These are phyloP conservation scores for Sebastes nivosus DNA, from an alignment of 2,797 vertebrate genomes.

Conservation along the genomic window DNA sequence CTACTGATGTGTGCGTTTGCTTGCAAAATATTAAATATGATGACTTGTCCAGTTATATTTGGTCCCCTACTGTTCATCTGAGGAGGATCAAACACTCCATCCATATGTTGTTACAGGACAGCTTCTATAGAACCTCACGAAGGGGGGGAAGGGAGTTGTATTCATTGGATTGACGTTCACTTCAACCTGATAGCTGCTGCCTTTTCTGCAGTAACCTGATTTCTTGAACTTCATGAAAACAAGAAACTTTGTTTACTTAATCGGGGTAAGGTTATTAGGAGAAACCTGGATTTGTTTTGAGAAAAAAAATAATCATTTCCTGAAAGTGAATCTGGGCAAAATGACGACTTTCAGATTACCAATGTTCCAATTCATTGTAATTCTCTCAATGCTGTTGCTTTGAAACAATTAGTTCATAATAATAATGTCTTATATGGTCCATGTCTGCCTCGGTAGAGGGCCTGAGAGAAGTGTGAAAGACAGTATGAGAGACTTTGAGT, in stretches of 20 bases:
- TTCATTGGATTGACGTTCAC: neutral
- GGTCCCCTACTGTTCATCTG: neutral
- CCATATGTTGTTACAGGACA: neutral
- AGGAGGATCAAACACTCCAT: neutral
- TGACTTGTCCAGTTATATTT: neutral
- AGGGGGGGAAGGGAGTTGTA: neutral
- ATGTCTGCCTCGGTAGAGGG: slow-evolving; percentile 5
- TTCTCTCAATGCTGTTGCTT: neutral
- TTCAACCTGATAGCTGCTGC: neutral
- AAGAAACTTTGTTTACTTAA: neutral
- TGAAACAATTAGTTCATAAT: neutral
- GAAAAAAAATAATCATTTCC: neutral
- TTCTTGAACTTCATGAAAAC: neutral
- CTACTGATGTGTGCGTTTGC: neutral
- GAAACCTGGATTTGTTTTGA: neutral
- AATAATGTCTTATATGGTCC: neutral
- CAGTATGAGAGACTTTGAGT: slow-evolving; percentile 45
- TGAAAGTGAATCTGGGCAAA: neutral
- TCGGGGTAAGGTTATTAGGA: neutral
- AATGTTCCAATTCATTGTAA: neutral
- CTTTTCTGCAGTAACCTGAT: neutral
- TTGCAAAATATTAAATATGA: neutral
- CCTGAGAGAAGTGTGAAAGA: slow-evolving; percentile 52
- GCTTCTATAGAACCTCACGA: neutral
- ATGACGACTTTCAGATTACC: neutral